Evolutionary conservation across 2,888 invertebrate species (phyloP).

Genomic region (Calameuta filiformis): DNA sequence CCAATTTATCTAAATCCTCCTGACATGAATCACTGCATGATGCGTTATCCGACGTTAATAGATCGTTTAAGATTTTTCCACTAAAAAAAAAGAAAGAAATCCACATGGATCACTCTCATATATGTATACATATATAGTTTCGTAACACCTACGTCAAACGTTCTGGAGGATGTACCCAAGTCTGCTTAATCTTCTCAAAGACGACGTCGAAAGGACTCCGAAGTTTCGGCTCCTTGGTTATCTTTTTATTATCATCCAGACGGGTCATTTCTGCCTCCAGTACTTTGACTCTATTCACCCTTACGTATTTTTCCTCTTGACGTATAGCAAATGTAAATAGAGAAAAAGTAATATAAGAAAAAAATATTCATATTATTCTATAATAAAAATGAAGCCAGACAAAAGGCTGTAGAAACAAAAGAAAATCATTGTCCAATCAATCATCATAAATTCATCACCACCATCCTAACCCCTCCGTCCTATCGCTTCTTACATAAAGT

Average conservation of each 20-base stretch:
- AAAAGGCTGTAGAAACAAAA: not conserved
- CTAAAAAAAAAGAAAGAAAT: not conserved
- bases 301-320: too few species aligned
- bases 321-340: not conserved
- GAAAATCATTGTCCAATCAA: not conserved
- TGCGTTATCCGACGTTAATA: not conserved
- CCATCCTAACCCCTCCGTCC: not conserved
- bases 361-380: too few species aligned
- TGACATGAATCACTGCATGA: not conserved
- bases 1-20: not conserved
- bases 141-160: conserved; percentile 21
- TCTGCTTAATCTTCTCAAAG: conserved; percentile 22
- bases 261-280: not conserved
- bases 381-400: not conserved
- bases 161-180: conserved; percentile 22
- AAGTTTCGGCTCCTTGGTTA: not conserved
- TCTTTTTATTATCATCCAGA: not conserved
- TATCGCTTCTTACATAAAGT: not conserved
- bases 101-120: not conserved
- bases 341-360: not conserved
- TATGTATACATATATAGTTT: not conserved
- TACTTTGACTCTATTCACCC: not conserved
- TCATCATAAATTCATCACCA: not conserved
- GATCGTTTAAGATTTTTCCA: not conserved
- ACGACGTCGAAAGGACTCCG: conserved; percentile 24